Evolutionary conservation across 2,888 invertebrate genomes (phyloP), one percentile per base, ranked within the genome.

Genomic region (Polymixis flavicincta): DNA sequence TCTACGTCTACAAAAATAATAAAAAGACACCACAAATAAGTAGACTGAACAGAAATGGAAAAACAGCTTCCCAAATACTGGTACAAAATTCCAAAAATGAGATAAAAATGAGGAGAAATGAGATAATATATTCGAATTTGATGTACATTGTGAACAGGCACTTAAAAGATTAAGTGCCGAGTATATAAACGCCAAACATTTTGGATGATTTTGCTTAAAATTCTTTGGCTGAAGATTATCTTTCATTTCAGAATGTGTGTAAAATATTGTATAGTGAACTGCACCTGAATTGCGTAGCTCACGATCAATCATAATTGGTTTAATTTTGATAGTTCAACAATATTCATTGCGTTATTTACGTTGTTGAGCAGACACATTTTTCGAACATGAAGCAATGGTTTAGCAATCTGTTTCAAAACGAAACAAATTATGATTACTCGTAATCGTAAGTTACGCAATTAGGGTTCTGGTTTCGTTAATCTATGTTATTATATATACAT

Each of bases 111-210:
- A 76, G 77, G 70, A 82, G 54, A 69, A 82, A 32, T 37, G 17
- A 32, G 55, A 80, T 83, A 83, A 81, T 83, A 54, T 83, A 81
- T 79, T 78, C 74, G 65, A 71, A 70, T 76, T 76, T 57, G 52
- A 69, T 76, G 67, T 80, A 73, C 59, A 78, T 76, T 68, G 67
- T 72, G 60, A 78, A 74, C 61, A 69, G 37, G 71, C 82, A 86
- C 85, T 85, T 77, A 82, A 80, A 77, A 86, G 85, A 85, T 86
- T 80, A 85, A 73, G 61, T 61, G n/a, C 64, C 37, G 28, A 68
- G 42, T 70, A 74, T 70, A 74, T 52, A 74, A 73, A 74, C 61
- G 55, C 68, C 50, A 76, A 65, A 69, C n/a, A 74, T 48, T 67
- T 72, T 25, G 42, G 17, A 25, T 19, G 22, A 52, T 22, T 52